Conservation (phyloP, 2,797 vertebrate species). For the Pangasius larnaudii region DNA sequence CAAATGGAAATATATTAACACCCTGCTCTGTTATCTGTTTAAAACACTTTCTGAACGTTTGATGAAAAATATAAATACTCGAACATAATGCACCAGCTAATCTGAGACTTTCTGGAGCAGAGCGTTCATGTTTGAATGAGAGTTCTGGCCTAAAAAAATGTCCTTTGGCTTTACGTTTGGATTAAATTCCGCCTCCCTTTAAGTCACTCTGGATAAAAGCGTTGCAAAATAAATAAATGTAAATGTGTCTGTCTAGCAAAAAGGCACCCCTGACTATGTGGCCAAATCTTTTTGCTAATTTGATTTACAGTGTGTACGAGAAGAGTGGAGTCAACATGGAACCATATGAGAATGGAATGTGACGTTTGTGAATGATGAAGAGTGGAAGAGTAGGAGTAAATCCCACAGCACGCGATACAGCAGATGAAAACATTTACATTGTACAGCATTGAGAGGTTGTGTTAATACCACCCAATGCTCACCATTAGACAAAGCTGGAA, state of each 20-base stretch:
- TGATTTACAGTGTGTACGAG: slow-evolving; percentile 31
- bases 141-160: background rate
- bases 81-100: background rate
- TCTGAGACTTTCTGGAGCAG: background rate
- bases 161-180: background rate
- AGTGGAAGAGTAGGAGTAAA: slow-evolving; percentile 61
- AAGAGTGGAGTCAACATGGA: background rate
- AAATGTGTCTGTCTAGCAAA: background rate
- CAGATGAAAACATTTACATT: background rate
- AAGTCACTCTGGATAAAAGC: slow-evolving; percentile 1
- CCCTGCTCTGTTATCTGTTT: background rate
- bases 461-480: background rate
- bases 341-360: background rate
- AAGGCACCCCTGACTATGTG: background rate
- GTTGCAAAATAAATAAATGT: slow-evolving; percentile 2
- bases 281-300: background rate
- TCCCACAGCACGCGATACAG: slow-evolving; percentile 51
- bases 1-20: slow-evolving; percentile 8
- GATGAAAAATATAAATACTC: background rate
- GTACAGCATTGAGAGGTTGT: background rate
- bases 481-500: background rate
- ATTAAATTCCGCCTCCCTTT: background rate
- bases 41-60: background rate
- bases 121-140: background rate
- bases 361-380: background rate